A percentile compares a stretch with the other conserved stretches of the same genome.
Conservation (phyloP, 2,888 invertebrate species). For the Pseudococcus longispinus region DNA sequence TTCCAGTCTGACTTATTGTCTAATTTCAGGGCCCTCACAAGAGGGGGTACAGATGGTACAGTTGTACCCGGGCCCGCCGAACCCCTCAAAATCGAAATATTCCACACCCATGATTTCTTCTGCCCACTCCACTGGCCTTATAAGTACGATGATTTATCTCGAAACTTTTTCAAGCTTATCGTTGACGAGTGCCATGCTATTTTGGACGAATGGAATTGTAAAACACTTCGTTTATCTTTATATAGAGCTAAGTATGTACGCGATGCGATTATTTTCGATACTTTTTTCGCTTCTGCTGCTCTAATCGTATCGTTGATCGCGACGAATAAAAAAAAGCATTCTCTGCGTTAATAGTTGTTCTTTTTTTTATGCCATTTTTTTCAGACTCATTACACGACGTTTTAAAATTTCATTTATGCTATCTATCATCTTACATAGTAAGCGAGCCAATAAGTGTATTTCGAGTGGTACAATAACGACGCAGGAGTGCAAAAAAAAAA, state of each 20-base stretch:
- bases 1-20: too few relatives aligned
- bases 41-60: too few relatives aligned
- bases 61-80: too few relatives aligned
- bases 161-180: neutral
- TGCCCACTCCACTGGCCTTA: too few relatives aligned
- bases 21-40: too few relatives aligned
- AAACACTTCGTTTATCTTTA: neutral
- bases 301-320: neutral
- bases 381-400: neutral
- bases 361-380: neutral
- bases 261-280: neutral
- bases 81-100: too few relatives aligned
- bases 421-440: conserved; percentile 26
- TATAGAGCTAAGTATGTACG: neutral
- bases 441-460: conserved; percentile 5
- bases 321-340: neutral
- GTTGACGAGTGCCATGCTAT: neutral
- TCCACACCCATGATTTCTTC: too few relatives aligned
- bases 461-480: neutral
- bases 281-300: neutral
- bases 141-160: neutral
- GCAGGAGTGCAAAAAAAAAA: neutral
- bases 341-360: neutral
- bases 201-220: neutral
- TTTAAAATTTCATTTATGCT: neutral